Conservation (phyloP, 2,797 vertebrate genomes). For the Sebastes hopkinsi region DNA sequence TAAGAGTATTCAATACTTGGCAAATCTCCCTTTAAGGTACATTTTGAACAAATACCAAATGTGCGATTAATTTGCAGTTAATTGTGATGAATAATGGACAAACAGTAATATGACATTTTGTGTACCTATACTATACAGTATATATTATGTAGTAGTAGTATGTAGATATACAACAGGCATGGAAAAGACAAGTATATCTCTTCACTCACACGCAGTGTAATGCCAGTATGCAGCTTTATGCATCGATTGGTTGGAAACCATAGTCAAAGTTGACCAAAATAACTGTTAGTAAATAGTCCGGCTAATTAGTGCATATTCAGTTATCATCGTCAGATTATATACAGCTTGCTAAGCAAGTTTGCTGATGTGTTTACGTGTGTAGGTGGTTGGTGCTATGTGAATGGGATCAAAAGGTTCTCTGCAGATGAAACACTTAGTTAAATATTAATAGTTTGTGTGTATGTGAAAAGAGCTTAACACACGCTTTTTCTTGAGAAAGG, state of each 20-base stretch:
- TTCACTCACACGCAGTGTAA: background rate
- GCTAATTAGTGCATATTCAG: background rate
- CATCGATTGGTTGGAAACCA: background rate
- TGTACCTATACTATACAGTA: background rate
- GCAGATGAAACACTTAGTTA: background rate
- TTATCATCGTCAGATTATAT: background rate
- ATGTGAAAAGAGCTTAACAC: background rate
- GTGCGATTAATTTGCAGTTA: too few relatives aligned
- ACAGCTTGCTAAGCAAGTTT: background rate
- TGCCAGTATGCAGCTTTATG: background rate
- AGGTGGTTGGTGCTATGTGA: background rate
- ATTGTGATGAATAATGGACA: too few relatives aligned
- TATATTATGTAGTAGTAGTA: too few relatives aligned
- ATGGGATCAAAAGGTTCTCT: constrained; percentile 5
- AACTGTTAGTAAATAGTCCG: background rate
- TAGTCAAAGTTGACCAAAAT: background rate
- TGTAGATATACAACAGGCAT: background rate
- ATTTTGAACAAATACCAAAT: too few relatives aligned
- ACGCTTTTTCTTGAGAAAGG: background rate
- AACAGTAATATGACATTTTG: background rate
- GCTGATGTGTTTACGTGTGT: background rate
- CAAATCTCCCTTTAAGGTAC: too few relatives aligned
- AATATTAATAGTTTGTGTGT: background rate
- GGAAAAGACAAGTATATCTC: background rate
- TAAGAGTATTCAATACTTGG: too few relatives aligned